These are phyloP conservation scores for Actinia tenebrosa DNA, from an alignment of 64 coral and sea anemone genomes.

Conservation along the genomic window DNA sequence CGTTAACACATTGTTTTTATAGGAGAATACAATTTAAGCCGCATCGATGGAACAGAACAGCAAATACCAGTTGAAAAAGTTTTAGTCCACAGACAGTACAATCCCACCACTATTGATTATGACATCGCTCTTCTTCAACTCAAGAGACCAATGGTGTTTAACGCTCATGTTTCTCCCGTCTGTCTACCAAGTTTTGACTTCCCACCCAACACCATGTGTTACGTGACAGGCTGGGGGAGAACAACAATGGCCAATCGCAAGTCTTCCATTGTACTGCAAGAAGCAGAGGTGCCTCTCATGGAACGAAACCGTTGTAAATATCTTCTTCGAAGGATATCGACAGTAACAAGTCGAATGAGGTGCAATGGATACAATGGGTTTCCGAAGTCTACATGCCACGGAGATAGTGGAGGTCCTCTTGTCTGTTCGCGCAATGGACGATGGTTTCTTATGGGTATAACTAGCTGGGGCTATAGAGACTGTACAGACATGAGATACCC, in stretches of 20 bases:
- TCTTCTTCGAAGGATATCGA: neutral
- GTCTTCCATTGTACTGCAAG: slow-evolving; percentile 28
- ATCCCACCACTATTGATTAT: neutral
- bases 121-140: slow-evolving; percentile 49
- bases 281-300: slow-evolving; percentile 28
- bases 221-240: slow-evolving; percentile 45
- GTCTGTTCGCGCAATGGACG: slow-evolving; percentile 35
- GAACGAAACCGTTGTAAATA: slow-evolving; percentile 9
- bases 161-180: slow-evolving; percentile 32
- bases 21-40: slow-evolving; percentile 27
- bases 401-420: slow-evolving; percentile 59
- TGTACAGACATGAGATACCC: slow-evolving; percentile 40
- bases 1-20: neutral
- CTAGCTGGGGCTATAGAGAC: slow-evolving; percentile 30
- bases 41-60: slow-evolving; percentile 37
- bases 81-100: slow-evolving; percentile 25
- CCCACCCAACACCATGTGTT: slow-evolving; percentile 21
- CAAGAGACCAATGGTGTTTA: slow-evolving; percentile 22
- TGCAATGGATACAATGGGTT: slow-evolving; percentile 32
- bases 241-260: neutral
- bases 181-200: slow-evolving; percentile 34
- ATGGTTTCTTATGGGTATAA: slow-evolving; percentile 39
- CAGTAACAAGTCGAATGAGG: slow-evolving; percentile 30
- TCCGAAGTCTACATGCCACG: slow-evolving; percentile 31
- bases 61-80: slow-evolving; percentile 35